Evolutionary conservation across 2,797 vertebrate species (phyloP), one percentile per base, ranked within the genome.

Genomic region (Odontamblyopus rebecca): DNA sequence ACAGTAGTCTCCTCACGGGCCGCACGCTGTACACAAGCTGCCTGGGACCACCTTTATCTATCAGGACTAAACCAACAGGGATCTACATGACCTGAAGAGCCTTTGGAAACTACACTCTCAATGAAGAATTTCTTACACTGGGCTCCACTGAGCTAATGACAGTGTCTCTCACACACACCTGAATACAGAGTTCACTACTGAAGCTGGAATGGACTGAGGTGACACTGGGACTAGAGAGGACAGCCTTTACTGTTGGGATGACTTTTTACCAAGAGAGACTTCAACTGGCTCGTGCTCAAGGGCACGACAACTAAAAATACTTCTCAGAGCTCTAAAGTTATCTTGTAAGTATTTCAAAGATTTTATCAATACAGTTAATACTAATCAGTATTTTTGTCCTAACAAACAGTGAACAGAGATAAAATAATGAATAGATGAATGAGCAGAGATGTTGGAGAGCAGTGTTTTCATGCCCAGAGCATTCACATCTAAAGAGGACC

Each of bases 1-100:
- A 93, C 87, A 90, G 86, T 88, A 86, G 86, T 85, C 85, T 83
- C 70, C 87, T 88, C 82, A 86, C 70, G 51, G 85, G 87, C 88
- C 83, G 89, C 73, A 81, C 85, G 86, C 81, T 86, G 77, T 62
- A 80, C 82, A 85, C 87, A 80, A 75, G 77, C 76, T 79, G 80
- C 82, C 78, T 75, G 57, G 80, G 84, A 88, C 84, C 84, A 79
- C 72, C 79, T 79, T 77, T 66, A 68, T 80, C 82, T 61, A 82
- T 78, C 83, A 86, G 83, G 87, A 81, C 80, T 81, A 81, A 79
- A 77, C 77, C 70, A 76, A 73, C 74, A 77, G n/a, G 74, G 56
- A 69, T 69, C 70, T 73, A 68, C 74, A 63, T 78, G 32, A 69
- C 65, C 69, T 82, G 60, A 73, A 75, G 76, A 87, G 82, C n/a